A percentile compares a stretch with the other conserved stretches of the same genome.
Evolutionary conservation across 2,113 vertebrate species (phyloP).

Genomic region (Irena cyanogastra): DNA sequence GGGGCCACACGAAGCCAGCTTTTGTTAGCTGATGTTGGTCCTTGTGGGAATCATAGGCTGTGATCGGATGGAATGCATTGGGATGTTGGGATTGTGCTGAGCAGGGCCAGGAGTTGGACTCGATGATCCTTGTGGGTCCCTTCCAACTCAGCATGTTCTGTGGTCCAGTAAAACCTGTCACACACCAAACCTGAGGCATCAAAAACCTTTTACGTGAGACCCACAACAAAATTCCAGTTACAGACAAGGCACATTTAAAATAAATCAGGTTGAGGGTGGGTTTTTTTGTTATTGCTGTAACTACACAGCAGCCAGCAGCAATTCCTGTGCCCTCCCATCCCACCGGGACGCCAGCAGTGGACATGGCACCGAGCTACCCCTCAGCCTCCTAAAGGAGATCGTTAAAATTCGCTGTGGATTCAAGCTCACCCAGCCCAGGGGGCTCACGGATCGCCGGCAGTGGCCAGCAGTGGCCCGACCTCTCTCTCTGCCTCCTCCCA

Average conservation of each 20-base stretch:
- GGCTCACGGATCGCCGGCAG: neutral
- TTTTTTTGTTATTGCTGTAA: neutral
- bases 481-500: neutral
- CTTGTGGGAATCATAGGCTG: neutral
- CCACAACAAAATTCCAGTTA: neutral
- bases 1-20: neutral
- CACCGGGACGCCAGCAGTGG: neutral
- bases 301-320: neutral
- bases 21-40: neutral
- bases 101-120: neutral
- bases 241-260: neutral
- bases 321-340: neutral
- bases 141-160: neutral
- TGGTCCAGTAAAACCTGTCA: neutral
- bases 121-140: fast-evolving
- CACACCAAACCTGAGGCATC: neutral
- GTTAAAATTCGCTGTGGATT: neutral
- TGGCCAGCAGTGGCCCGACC: neutral
- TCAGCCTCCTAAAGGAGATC: neutral
- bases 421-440: neutral
- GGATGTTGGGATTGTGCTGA: neutral
- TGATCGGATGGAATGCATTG: neutral
- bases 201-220: neutral
- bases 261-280: neutral
- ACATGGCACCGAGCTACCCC: fast-evolving